phyloP scores from a whole-genome alignment of 2,113 vertebrate species.

The Paralichthys olivaceus region DNA sequence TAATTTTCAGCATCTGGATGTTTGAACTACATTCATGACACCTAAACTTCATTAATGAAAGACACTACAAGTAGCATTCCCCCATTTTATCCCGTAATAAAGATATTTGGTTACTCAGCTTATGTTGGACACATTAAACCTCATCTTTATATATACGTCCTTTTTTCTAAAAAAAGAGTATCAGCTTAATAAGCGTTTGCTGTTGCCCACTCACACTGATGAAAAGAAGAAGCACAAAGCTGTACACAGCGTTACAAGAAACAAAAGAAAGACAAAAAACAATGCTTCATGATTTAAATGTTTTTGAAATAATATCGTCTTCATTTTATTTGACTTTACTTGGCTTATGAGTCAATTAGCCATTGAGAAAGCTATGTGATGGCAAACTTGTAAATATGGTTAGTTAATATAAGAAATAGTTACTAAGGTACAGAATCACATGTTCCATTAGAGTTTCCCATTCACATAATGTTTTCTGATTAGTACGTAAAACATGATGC shows the following conservation, averaged over 20 bases:
- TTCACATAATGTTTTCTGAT: background rate
- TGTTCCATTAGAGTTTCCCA: background rate
- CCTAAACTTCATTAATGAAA: background rate
- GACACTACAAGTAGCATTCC: background rate
- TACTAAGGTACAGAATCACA: background rate
- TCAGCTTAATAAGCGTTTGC: slow-evolving; percentile 24
- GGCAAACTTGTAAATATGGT: background rate
- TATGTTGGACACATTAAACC: background rate
- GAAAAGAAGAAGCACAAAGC: slow-evolving; percentile 17
- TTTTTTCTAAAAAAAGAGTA: background rate
- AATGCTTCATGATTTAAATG: background rate
- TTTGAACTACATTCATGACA: background rate
- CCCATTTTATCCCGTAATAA: background rate
- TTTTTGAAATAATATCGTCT: background rate
- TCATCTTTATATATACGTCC: background rate
- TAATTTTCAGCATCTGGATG: background rate
- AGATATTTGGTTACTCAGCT: background rate
- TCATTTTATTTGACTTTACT: background rate
- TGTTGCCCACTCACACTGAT: slow-evolving; percentile 27
- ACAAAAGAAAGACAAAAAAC: background rate
- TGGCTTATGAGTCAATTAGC: background rate
- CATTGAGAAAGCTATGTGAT: background rate
- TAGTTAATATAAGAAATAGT: background rate
- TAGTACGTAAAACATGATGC: background rate
- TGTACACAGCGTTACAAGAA: background rate